These are phyloP conservation scores for Mythimna vitellina DNA, from an alignment of 2,888 invertebrate species.

Conservation along the genomic window DNA sequence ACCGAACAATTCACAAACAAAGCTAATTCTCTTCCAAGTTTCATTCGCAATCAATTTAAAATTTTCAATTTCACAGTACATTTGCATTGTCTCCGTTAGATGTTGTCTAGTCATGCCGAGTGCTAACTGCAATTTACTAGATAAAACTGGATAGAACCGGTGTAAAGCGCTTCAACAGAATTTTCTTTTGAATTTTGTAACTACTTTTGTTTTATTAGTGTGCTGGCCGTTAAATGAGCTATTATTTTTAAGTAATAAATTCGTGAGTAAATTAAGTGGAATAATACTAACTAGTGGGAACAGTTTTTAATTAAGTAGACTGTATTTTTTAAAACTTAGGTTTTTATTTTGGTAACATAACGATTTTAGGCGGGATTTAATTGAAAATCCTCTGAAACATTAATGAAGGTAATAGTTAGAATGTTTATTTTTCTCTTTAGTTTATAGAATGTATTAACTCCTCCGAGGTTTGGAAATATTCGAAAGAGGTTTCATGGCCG, in stretches of 20 bases:
- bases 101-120: slow-evolving; percentile 61
- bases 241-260: slow-evolving; percentile 8
- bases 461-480: too few species aligned
- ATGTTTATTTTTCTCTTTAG: too few species aligned
- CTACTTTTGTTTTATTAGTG: slow-evolving; percentile 19
- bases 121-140: slow-evolving; percentile 64
- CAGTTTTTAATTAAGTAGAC: background rate
- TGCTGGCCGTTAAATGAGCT: slow-evolving; percentile 4
- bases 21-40: slow-evolving; percentile 50
- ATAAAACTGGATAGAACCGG: slow-evolving; percentile 52
- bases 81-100: slow-evolving; percentile 70
- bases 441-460: too few species aligned
- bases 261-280: background rate
- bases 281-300: background rate
- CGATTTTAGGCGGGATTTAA: background rate
- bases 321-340: background rate
- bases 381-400: background rate
- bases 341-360: background rate
- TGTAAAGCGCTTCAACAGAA: slow-evolving; percentile 43
- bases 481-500: too few species aligned
- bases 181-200: slow-evolving; percentile 56
- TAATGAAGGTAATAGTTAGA: background rate
- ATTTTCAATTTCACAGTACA: slow-evolving; percentile 79
- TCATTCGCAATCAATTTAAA: slow-evolving; percentile 62
- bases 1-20: slow-evolving; percentile 30